Conservation (phyloP, 1,140 invertebrate species). For the Pogonomyrmex californicus region DNA sequence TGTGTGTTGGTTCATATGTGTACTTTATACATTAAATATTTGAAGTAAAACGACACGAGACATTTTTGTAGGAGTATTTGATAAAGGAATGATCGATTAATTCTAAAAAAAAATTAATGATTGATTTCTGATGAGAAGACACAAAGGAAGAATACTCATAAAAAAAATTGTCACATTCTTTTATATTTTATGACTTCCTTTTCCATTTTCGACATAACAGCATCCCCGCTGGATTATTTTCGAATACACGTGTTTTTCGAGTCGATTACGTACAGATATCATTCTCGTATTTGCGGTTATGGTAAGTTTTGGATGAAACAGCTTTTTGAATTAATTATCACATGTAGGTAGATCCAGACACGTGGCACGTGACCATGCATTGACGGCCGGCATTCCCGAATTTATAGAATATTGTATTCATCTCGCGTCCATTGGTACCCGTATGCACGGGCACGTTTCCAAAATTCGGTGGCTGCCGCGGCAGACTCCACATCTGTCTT, state of each 20-base stretch:
- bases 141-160: slow-evolving; percentile 49
- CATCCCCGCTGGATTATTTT: slow-evolving; percentile 50
- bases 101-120: slow-evolving; percentile 49
- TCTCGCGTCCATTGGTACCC: slow-evolving; percentile 41
- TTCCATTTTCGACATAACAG: slow-evolving; percentile 60
- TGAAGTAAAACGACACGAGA: neutral
- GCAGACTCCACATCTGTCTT: slow-evolving; percentile 57
- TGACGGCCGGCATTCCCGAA: slow-evolving; percentile 66
- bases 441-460: slow-evolving; percentile 75
- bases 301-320: slow-evolving; percentile 22
- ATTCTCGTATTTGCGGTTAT: slow-evolving; percentile 11
- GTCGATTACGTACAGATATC: neutral
- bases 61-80: neutral
- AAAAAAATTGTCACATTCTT: slow-evolving; percentile 57
- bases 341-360: slow-evolving; percentile 43
- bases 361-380: slow-evolving; percentile 76
- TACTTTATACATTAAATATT: neutral
- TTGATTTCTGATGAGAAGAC: neutral
- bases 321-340: slow-evolving; percentile 73
- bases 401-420: slow-evolving; percentile 68
- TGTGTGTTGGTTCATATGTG: neutral
- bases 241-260: neutral
- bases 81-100: slow-evolving; percentile 13
- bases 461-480: slow-evolving; percentile 63
- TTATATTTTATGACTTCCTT: neutral